Evolutionary conservation across 2,113 vertebrate species (phyloP), one percentile per base, ranked within the genome.

Genomic region (Seriola quinqueradiata): DNA sequence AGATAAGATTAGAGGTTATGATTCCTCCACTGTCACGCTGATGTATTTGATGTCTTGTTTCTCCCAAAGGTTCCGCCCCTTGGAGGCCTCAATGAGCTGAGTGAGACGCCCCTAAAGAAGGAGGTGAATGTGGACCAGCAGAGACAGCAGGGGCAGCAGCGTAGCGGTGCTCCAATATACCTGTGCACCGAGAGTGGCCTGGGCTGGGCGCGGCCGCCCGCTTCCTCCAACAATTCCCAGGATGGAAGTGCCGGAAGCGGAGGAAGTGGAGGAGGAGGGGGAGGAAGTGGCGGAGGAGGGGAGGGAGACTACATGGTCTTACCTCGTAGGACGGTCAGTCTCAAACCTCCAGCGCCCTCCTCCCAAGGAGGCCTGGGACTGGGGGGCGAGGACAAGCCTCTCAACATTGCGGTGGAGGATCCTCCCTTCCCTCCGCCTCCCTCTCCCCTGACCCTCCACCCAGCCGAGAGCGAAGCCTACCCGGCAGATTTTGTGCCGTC

Each of bases 281-380:
- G 90, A 46, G 89, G 89, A 23, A 88, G 89, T 0, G 81, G 86
- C 1, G 96, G 17, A 92, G 94, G 95, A 0, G 90, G 95, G 0
- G 97, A 99, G 94, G 97, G 98, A 75, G 98, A 99, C 93, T 99
- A 99, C 92, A 99, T 98, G 97, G 97, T 99, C 90, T 95, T 99
- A 87, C 98, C 98, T 5, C 95, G 97, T 25, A 94, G 98, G 94
- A 97, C 96, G 81, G 91, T 97, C 92, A 98, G 96, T 95, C 96
- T 99, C 79, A 98, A 99, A 75, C 97, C 97, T 60, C 92, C 93
- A 23, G 95, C 92, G 8, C 34, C 93, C 0, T 90, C 91, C 69
- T 90, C 87, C 46, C 92, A 90, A 74, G 89, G 91, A 81, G 90
- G 92, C 42, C 81, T 94, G 82, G 92, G 92, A 69, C 79, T 94